These are phyloP conservation scores for Pollimyrus isidori DNA, from an alignment of 2,113 vertebrate species.

Conservation along the genomic window DNA sequence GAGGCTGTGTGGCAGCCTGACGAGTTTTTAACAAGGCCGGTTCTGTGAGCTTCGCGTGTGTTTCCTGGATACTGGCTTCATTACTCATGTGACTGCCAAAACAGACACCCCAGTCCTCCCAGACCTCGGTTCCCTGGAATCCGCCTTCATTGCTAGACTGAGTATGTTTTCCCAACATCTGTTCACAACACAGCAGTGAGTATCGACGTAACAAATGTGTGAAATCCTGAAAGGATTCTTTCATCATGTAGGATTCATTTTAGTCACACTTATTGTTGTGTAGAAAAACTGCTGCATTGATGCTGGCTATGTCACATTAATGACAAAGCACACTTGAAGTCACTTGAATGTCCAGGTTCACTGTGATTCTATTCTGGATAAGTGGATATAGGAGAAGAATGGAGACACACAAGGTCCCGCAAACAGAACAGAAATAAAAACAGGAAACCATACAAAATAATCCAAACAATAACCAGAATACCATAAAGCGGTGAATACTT, in stretches of 20 bases:
- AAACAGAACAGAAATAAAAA: neutral
- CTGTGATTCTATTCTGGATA: neutral
- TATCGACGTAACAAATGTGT: slow-evolving; percentile 36
- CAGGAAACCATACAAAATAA: neutral
- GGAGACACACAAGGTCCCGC: neutral
- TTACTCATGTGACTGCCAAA: slow-evolving; percentile 20
- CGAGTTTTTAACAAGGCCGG: slow-evolving; percentile 22
- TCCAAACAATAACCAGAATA: neutral
- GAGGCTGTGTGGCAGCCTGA: slow-evolving; percentile 6
- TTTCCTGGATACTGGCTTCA: slow-evolving; percentile 19
- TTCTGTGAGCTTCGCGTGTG: neutral
- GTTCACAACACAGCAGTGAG: slow-evolving; percentile 33
- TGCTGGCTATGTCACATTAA: neutral
- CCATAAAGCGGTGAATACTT: neutral
- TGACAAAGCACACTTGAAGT: neutral
- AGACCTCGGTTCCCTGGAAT: neutral
- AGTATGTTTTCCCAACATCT: slow-evolving; percentile 45
- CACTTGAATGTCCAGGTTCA: neutral
- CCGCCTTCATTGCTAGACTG: neutral
- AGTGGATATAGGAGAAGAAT: neutral
- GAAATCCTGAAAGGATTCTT: slow-evolving; percentile 25
- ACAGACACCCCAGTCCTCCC: neutral
- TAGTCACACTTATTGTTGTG: slow-evolving; percentile 25
- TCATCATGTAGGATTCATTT: slow-evolving; percentile 38
- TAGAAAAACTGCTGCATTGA: neutral